These are phyloP conservation scores for Penaeus japonicus DNA, from an alignment of 1,140 invertebrate genomes.

Conservation along the genomic window DNA sequence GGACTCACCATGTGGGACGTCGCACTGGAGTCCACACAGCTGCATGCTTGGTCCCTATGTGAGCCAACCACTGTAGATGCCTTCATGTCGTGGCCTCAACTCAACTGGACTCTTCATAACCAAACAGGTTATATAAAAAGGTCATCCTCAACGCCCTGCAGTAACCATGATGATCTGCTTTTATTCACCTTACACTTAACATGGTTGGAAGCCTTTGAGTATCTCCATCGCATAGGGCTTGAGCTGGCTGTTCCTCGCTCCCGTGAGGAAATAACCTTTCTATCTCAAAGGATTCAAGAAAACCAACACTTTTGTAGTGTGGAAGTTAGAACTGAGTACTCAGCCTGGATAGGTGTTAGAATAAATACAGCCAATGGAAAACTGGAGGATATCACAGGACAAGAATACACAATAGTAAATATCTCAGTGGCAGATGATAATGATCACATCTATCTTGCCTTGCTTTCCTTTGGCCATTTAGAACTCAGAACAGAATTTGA, in stretches of 20 bases:
- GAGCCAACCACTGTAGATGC: neutral
- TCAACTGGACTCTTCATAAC: slow-evolving; percentile 15
- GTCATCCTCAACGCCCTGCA: neutral
- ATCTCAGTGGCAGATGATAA: too few relatives aligned
- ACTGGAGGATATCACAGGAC: neutral
- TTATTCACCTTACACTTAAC: neutral
- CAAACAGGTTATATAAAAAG: neutral
- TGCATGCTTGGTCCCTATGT: slow-evolving; percentile 11
- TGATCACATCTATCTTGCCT: too few relatives aligned
- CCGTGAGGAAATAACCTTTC: neutral
- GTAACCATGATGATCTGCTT: neutral
- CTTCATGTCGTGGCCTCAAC: neutral
- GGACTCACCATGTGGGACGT: slow-evolving; percentile 22
- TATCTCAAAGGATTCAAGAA: slow-evolving; percentile 15
- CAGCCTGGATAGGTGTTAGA: neutral
- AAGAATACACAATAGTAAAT: neutral
- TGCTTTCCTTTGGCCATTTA: too few relatives aligned
- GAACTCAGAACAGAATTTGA: too few relatives aligned
- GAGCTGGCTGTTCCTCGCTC: neutral
- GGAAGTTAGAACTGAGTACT: neutral
- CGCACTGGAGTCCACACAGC: neutral
- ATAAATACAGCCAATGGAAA: neutral
- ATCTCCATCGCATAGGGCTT: neutral
- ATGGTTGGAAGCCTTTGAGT: neutral
- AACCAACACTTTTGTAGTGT: neutral